These are phyloP conservation scores for Bombus consobrinus DNA, from an alignment of 1,140 invertebrate genomes.

Conservation along the genomic window DNA sequence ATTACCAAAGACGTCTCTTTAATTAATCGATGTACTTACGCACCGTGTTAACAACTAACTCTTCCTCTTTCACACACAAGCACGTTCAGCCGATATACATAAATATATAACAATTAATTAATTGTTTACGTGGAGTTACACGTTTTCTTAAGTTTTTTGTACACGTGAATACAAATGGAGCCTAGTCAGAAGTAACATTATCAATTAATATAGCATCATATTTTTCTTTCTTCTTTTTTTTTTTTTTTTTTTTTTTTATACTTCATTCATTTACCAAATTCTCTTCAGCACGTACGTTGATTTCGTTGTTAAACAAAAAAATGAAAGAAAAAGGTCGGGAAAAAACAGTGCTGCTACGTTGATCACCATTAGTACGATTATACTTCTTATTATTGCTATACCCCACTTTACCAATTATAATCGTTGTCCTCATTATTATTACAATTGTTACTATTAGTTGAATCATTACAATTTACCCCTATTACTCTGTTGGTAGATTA, in stretches of 20 bases:
- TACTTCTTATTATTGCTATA: slow-evolving; percentile 54
- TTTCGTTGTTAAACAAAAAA: slow-evolving; percentile 43
- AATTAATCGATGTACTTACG: slow-evolving; percentile 76
- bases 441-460: slow-evolving; percentile 56
- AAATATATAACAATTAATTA: slow-evolving; percentile 43
- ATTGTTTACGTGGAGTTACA: slow-evolving; percentile 59
- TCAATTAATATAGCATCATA: slow-evolving; percentile 54
- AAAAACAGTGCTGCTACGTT: slow-evolving; percentile 55
- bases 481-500: slow-evolving; percentile 54
- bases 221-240: slow-evolving; percentile 5
- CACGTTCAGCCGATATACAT: slow-evolving; percentile 64
- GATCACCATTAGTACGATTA: slow-evolving; percentile 50
- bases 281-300: slow-evolving; percentile 57
- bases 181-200: slow-evolving; percentile 76
- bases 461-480: slow-evolving; percentile 50
- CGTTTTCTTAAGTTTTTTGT: slow-evolving; percentile 53
- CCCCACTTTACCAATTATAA: slow-evolving; percentile 54
- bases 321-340: neutral
- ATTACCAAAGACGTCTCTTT: slow-evolving; percentile 78
- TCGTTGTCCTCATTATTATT: slow-evolving; percentile 58
- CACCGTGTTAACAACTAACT: slow-evolving; percentile 64
- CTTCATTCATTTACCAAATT: slow-evolving; percentile 51
- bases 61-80: slow-evolving; percentile 50
- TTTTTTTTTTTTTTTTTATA: slow-evolving; percentile 51
- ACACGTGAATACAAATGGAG: slow-evolving; percentile 67